A percentile compares a stretch with the other conserved stretches of the same genome.
Conservation (phyloP, 2,888 invertebrate species). For the Lochmaea crataegi region DNA sequence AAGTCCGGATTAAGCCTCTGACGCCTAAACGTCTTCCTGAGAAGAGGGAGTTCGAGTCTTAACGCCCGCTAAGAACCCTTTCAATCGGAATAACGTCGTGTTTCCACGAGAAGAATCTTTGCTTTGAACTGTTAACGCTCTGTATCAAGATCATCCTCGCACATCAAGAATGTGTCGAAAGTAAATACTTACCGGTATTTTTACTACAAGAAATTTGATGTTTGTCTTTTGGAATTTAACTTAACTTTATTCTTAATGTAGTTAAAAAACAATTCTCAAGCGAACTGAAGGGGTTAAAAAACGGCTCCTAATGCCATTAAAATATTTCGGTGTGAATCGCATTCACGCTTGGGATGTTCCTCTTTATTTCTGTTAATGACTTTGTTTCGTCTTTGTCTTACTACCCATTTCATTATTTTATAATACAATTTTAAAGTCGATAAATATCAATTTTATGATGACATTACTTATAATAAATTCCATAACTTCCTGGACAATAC, state of each 20-base stretch:
- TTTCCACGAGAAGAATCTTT: constrained; percentile 47
- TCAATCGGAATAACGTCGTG: constrained; percentile 53
- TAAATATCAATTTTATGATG: background rate
- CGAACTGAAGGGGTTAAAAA: too few species aligned
- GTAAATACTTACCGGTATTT: constrained; percentile 11
- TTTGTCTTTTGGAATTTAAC: background rate
- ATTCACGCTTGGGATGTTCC: too few species aligned
- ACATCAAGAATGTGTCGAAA: constrained; percentile 23
- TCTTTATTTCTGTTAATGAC: too few species aligned
- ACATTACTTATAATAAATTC: background rate
- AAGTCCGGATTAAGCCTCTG: constrained; percentile 55
- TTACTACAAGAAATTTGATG: background rate
- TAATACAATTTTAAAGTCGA: too few species aligned
- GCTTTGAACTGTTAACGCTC: constrained; percentile 43
- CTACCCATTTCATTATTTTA: too few species aligned
- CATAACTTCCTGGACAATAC: background rate
- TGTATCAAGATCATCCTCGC: constrained; percentile 39
- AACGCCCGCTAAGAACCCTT: constrained; percentile 46
- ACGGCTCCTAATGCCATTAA: too few species aligned
- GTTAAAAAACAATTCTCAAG: too few species aligned
- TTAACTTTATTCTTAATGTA: too few species aligned
- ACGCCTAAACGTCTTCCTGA: constrained; percentile 48
- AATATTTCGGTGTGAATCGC: too few species aligned
- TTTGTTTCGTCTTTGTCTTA: too few species aligned
- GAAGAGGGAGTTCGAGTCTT: constrained; percentile 38